Evolutionary conservation across 2,888 invertebrate species (phyloP), one percentile per base, ranked within the genome.

Genomic region (Mesorhabditis spiculigera): DNA sequence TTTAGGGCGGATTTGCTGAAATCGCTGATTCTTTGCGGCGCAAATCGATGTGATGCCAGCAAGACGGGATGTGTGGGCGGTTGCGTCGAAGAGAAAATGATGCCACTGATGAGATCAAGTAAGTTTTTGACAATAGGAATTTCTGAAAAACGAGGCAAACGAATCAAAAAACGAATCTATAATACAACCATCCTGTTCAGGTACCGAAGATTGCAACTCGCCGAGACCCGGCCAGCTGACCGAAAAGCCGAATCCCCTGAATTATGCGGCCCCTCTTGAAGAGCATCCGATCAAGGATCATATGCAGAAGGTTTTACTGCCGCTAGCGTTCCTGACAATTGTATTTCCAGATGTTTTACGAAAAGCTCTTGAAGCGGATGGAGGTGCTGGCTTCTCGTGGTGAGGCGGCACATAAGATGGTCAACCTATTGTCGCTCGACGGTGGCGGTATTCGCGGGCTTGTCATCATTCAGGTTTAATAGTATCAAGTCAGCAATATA

Each of bases 371-470:
- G 58, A 43, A 69, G 10, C 68, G 73, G 4, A 63, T 75, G 16
- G 72, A 77, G 10, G 70, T 70, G n/a, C 66, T 76, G 58, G 73
- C 70, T 4, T 66, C 68, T 43, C 45, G 42, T n/a, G 70, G 72
- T 3, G 77, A 81, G 4, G 64, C 64, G 45, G 67, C 72, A 70
- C 76, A 73, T 64, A 76, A 77, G 45, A 73, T 76, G 63, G 75
- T 84, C 58, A 83, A 83, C 66, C 68, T 86, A 50, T 87, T 98
- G 0, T 93, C 93, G 81, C 89, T 98, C 45, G 98, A 98, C 87
- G 97, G 98, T 3, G 98, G 98, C 16, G 97, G 98, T 0, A 95
- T 98, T 74, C 90, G 94, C 13, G 98, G 86, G 28, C 71, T 86
- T 5, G 80, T 86, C n/a, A 78, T 86, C 62, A 81, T 84, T 61